Percentiles rank a stretch among this genome's conserved stretches.
phyloP scores from a whole-genome alignment of 2,113 vertebrate species.

The Axis porcinus region DNA sequence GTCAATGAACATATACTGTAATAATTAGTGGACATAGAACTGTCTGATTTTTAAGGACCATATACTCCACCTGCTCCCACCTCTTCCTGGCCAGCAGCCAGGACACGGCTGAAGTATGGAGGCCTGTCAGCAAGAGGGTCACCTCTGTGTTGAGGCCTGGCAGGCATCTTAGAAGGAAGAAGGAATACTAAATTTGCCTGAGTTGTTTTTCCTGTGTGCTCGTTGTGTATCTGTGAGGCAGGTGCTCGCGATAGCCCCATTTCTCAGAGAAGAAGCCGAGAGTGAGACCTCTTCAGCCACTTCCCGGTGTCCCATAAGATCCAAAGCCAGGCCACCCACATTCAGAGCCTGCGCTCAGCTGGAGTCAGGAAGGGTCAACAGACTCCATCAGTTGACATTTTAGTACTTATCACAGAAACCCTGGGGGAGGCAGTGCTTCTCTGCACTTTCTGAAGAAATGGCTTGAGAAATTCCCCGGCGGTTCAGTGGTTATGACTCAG shows the following conservation, averaged over 20 bases:
- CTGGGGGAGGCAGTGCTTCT: neutral
- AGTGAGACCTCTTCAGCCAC: neutral
- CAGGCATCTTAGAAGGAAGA: neutral
- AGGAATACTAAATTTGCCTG: neutral
- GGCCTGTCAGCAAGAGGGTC: neutral
- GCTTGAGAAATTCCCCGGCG: neutral
- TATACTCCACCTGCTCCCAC: neutral
- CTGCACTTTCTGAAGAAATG: neutral
- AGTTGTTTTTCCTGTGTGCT: neutral
- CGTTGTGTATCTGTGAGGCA: neutral
- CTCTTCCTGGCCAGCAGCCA: neutral
- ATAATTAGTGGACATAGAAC: neutral
- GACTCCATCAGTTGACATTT: neutral
- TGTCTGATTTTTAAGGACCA: neutral
- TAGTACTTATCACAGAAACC: neutral
- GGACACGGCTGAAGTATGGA: neutral
- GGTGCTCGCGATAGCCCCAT: too few relatives aligned
- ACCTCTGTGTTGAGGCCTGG: neutral
- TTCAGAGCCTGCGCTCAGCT: neutral
- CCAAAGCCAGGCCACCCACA: neutral
- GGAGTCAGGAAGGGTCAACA: neutral
- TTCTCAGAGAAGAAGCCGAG: neutral
- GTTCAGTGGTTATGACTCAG: neutral
- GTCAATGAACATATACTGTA: neutral
- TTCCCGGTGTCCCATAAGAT: rapidly evolving